Evolutionary conservation across 1,140 invertebrate genomes (phyloP).

Genomic region (Carposina sasakii): DNA sequence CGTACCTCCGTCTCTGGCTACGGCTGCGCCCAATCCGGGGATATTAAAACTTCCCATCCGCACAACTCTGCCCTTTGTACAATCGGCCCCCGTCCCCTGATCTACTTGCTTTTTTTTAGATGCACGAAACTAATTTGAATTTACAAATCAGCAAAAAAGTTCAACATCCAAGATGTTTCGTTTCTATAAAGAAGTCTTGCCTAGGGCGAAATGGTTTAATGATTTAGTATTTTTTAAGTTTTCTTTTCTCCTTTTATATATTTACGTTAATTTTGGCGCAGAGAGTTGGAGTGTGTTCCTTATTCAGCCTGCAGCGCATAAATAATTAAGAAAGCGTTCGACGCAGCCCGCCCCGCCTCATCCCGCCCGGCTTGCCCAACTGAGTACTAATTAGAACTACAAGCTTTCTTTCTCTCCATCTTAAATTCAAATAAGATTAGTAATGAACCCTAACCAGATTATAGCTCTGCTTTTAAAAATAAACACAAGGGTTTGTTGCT

Average conservation of each 20-base stretch:
- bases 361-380: conserved; percentile 28
- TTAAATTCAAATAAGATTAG: neutral
- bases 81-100: conserved; percentile 29
- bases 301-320: conserved; percentile 57
- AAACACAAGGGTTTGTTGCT: too few species aligned
- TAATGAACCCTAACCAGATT: too few species aligned
- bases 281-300: conserved; percentile 43
- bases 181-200: conserved; percentile 2
- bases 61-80: conserved; percentile 50
- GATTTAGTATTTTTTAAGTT: too few species aligned
- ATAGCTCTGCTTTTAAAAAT: too few species aligned
- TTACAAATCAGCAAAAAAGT: conserved; percentile 23
- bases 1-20: conserved; percentile 45
- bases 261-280: conserved; percentile 51
- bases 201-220: too few species aligned
- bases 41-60: conserved; percentile 69
- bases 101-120: conserved; percentile 33
- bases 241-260: too few species aligned
- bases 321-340: conserved; percentile 58
- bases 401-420: conserved; percentile 22
- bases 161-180: conserved; percentile 1
- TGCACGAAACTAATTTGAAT: conserved; percentile 37
- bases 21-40: conserved; percentile 63
- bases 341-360: conserved; percentile 30
- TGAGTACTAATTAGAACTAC: conserved; percentile 49